Evolutionary conservation across 1,140 invertebrate genomes (phyloP), one percentile per base, ranked within the genome.

Genomic region (Euura lappo): DNA sequence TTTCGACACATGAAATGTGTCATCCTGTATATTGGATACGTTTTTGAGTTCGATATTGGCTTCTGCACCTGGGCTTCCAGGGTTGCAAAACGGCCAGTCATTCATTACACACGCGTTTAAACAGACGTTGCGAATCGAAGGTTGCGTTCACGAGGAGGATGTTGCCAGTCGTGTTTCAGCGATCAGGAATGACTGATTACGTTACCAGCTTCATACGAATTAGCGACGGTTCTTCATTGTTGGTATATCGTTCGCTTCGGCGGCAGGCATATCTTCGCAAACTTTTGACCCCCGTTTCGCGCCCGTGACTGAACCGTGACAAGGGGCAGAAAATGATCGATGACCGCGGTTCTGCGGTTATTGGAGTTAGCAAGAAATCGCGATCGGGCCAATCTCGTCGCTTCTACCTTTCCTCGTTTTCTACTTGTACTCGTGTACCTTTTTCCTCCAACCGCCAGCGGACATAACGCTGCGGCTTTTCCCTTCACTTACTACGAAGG

Each of bases 101-200:
- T 28, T 28, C 28, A 28, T 28, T 28, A 28, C 28, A 60, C 13
- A 8, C 51, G 51, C 51, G 8, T 60, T 60, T 60, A 60, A 60
- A 60, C 51, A 60, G 51, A 60, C 51, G 51, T 60, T 60, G 51
- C 51, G 51, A 60, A 60, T 60, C 51, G 51, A 60, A 60, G 51
- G 51, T 60, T 60, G 51, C 10, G 13, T 60, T 60, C 51, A 11
- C 51, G 10, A 60, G 8, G 2, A 0, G 13, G 3, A n/a, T 60
- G 51, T 60, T 11, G 13, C 51, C 51, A n/a, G 7, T 8, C 13
- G 13, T n/a, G 5, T 60, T 60, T 60, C 51, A 60, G 13, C 28
- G 28, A 60, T n/a, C 8, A 60, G 51, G 51, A 60, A 60, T 60
- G 51, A 60, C 51, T 60, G 51, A 60, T 60, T 60, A n/a, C 51